A percentile compares a stretch with the other conserved stretches of the same genome.
phyloP scores from a whole-genome alignment of 2,797 vertebrate species.

The Astyanax mexicanus region DNA sequence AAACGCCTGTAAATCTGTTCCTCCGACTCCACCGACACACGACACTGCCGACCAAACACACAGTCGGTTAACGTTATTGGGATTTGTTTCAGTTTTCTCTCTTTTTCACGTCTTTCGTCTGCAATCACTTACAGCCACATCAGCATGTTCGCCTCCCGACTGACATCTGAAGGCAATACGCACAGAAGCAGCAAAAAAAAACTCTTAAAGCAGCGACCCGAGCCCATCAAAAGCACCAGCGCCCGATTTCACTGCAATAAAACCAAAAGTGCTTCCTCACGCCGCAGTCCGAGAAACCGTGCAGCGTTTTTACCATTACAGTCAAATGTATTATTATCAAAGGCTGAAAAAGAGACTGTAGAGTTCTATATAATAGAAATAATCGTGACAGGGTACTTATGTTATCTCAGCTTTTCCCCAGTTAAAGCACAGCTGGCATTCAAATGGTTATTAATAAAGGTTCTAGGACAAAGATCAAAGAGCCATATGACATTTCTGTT shows the following conservation, averaged over 20 bases:
- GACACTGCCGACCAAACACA: conserved; percentile 30
- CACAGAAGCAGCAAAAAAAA: conserved; percentile 68
- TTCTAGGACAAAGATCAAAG: not conserved
- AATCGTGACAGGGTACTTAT: not conserved
- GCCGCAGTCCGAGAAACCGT: conserved; percentile 69
- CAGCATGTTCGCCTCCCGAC: conserved; percentile 80
- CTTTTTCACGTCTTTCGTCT: conserved; percentile 34
- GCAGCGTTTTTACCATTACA: not conserved
- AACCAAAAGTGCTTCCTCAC: conserved; percentile 74
- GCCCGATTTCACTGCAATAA: conserved; percentile 76
- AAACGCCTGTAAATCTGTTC: conserved; percentile 26
- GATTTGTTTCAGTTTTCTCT: conserved; percentile 15
- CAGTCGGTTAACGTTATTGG: conserved; percentile 20
- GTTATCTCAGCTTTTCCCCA: not conserved
- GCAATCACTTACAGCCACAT: conserved; percentile 89
- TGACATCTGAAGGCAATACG: conserved; percentile 90
- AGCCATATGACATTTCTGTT: not conserved
- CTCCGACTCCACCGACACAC: conserved; percentile 30
- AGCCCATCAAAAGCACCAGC: conserved; percentile 78
- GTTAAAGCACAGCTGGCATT: not conserved
- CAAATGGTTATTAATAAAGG: not conserved
- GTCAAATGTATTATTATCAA: not conserved
- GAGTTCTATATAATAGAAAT: not conserved
- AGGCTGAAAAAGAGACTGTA: not conserved
- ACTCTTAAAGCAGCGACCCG: conserved; percentile 81